Base-by-base conservation (phyloP, 64 coral and sea anemone genomes). In the Cladopsammia gracilis region DNA sequence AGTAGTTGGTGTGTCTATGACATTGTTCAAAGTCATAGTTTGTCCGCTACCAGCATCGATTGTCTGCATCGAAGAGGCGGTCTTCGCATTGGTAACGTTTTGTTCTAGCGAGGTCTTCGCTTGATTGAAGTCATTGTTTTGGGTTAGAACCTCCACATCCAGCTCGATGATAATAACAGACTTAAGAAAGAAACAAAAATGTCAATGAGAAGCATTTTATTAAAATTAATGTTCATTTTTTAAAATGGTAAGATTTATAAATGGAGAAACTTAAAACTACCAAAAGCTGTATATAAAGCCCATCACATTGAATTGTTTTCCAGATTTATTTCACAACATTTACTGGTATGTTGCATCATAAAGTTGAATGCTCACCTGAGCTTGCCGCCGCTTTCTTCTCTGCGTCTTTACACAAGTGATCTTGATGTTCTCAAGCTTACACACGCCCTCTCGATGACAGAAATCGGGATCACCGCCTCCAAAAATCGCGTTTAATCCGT, bases 121-220 rank as follows among this genome's bases (percentile, higher is more conserved):
- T 51, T 87, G 22, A 14, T 73, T 14, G 43, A 87, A 93, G 54
- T 71, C 50, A 49, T 84, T 50, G 12, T 93, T 93, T 71, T 85
- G 87, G 45, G 87, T 96, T n/a, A 69, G 60, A 34, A 98, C 82
- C 58, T 90, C 83, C 1, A 98, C 75, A 62, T 96, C 71, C 42
- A 98, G 34, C 19, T 96, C 88, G 54, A 98, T 96, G 26, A 75
- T 91, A 6, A 98, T 53, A 58, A 93, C 85, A 49, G 91, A 82
- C 98, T 99, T 26, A 50, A 86, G 86, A 88, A 48, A 69, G 20
- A 44, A 19, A 52, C 25, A 65, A 24, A 62, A 56, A 56, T 56
- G 12, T 56, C 46, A 48, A 34, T 34, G 34, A 34, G 34, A 34
- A 1, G 34, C 34, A 34, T 34, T 34, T 34, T 34, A 34, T 34